Base-by-base conservation (phyloP, 2,888 invertebrate species). In the Drosophila prostipennis region DNA sequence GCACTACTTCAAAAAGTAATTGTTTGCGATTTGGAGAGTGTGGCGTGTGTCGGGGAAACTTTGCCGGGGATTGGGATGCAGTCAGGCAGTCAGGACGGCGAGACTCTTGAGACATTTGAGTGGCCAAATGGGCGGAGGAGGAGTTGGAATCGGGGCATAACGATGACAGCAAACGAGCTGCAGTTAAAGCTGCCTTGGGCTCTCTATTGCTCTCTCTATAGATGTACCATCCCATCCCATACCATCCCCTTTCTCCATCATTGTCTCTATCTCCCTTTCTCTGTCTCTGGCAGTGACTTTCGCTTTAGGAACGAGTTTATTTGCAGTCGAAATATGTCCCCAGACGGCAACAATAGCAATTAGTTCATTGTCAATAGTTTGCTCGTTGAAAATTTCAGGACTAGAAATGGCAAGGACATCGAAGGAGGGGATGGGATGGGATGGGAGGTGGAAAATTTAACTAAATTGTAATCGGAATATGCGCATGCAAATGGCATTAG, bases 401-500 rank as follows among this genome's bases (percentile, higher is more conserved):
- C 71, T 74, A 73, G 67, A 72, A 77, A 74, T 63, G 73, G 65
- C 77, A 77, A 79, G 75, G 75, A 77, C 79, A 78, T 65, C 40
- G 14, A 26, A 6, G 26, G 2, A 32, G 19, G n/a, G 6, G 40
- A 13, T 13, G 37, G 32, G 4, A 5, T 0, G 26, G 26, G n/a
- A n/a, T n/a, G 10, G 16, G 37, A 37, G 49, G 13, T 59, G 57
- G 51, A 76, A 88, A 86, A 83, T 88, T 83, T 83, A 83, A 88
- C 88, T 83, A 83, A 83, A 83, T 86, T 83, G 82, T 83, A 83
- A 83, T 88, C 88, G 82, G 82, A 83, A 86, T 83, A 88, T 83
- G 87, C 86, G 85, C 85, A 85, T 89, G 87, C 85, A 89, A 85
- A 85, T 85, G 89, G 87, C 82, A 85, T 85, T 89, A 88, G 82